Evolutionary conservation across 2,888 invertebrate species (phyloP), one percentile per base, ranked within the genome.

Genomic region (Julus scanicus): DNA sequence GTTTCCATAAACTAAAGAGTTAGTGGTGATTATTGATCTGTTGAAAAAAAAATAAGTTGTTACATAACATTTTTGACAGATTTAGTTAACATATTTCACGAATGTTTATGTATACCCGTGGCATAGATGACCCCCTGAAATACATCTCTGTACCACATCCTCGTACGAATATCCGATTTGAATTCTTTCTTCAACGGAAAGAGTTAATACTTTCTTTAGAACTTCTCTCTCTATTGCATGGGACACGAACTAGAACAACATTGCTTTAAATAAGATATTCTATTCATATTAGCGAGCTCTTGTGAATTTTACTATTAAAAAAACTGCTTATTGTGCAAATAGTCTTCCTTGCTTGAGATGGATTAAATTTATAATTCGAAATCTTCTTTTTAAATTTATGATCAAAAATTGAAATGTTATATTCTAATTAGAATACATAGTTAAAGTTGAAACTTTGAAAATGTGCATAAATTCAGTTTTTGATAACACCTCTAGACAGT

Each of bases 1-100:
- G 17, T 49, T 85, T 29, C 49, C 85, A n/a, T 49, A 85, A 85
- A 85, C 85, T 44, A 85, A 85, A 9, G 44, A 85, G n/a, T 85
- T 2, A 48, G 49, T 85, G 2, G 49, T 85, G 44, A 48, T 85
- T 40, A 85, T 85, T 49, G n/a, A 13, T 13, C 80, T 80, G 37
- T 80, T 80, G 80, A 6, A 80, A 37, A 13, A 80, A 80, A 80
- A 80, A 63, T n/a, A n/a, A 3, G 63, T 71, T 29, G 11, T 71
- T 29, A 29, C 29, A 29, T 8, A 4, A 29, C 29, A 84, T 40
- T 20, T 29, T 29, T 29, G 29, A 29, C 29, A 29, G 29, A 84
- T 29, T 84, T 13, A 3, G 3, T 83, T 11, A 83, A 37, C 9
- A 13, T 83, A 83, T 20, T 84, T 40, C 44, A 37, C 84, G 6